These are phyloP conservation scores for Sitodiplosis mosellana DNA, from an alignment of 1,140 invertebrate species.

Conservation along the genomic window DNA sequence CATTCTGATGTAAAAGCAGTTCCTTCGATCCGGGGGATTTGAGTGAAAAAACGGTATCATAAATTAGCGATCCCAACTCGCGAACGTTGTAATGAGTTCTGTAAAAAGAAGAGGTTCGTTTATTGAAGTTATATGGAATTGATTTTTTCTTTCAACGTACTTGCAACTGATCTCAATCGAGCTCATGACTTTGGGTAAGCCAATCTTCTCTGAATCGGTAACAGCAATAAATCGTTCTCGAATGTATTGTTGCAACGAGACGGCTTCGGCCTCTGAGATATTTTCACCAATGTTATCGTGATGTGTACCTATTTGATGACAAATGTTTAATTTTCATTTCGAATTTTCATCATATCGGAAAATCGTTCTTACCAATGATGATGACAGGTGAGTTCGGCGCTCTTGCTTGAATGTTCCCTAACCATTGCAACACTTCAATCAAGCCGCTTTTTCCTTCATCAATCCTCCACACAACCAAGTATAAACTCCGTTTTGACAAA, in stretches of 20 bases:
- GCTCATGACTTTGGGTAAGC: slow-evolving; percentile 81
- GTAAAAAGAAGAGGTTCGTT: slow-evolving; percentile 31
- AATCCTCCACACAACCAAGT: slow-evolving; percentile 89
- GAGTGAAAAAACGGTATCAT: slow-evolving; percentile 82
- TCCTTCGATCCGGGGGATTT: slow-evolving; percentile 81
- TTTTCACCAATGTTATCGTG: slow-evolving; percentile 68
- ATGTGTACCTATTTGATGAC: no score
- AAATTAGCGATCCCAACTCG: slow-evolving; percentile 79
- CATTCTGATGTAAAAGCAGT: slow-evolving; percentile 77
- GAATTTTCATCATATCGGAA: no score
- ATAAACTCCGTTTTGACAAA: slow-evolving; percentile 84
- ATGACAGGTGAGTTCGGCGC: slow-evolving; percentile 88
- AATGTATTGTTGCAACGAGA: slow-evolving; percentile 76
- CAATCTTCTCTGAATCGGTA: slow-evolving; percentile 89
- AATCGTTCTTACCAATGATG: no score
- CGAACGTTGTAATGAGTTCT: slow-evolving; percentile 84
- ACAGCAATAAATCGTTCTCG: slow-evolving; percentile 80
- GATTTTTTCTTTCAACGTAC: slow-evolving; percentile 6
- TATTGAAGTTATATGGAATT: background rate
- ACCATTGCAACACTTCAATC: slow-evolving; percentile 81
- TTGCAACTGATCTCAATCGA: slow-evolving; percentile 70
- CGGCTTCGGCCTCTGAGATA: slow-evolving; percentile 48
- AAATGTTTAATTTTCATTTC: no score
- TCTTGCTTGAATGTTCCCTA: slow-evolving; percentile 84
- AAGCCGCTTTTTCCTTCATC: slow-evolving; percentile 84